These are phyloP conservation scores for Megastigmus dorsalis DNA, from an alignment of 2,888 invertebrate genomes.

Conservation along the genomic window DNA sequence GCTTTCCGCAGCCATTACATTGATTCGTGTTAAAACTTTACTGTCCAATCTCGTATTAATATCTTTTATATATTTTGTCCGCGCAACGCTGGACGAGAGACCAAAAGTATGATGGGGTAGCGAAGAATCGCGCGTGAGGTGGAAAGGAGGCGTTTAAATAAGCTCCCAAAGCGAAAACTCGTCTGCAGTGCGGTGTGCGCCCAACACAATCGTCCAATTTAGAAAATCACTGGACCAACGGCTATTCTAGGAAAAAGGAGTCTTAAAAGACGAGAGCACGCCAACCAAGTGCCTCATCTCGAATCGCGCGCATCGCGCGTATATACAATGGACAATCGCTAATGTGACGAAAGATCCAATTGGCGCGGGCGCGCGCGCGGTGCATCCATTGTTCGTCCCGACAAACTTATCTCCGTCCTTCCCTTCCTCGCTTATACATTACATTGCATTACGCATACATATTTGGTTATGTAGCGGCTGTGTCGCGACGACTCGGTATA, in stretches of 20 bases:
- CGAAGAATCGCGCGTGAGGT: too few relatives aligned
- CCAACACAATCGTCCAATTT: conserved; percentile 47
- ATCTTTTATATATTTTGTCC: too few relatives aligned
- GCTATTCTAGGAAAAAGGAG: conserved; percentile 35
- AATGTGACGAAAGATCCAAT: conserved; percentile 48
- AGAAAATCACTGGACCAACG: conserved; percentile 36
- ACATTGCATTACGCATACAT: too few relatives aligned
- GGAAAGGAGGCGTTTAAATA: background rate
- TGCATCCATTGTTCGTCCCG: conserved; percentile 44
- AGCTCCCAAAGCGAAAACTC: conserved; percentile 16
- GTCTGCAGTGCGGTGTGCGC: background rate
- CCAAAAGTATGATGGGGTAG: too few relatives aligned
- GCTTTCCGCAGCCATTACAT: too few relatives aligned
- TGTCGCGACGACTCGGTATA: too few relatives aligned
- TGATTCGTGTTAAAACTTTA: background rate
- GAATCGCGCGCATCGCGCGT: background rate
- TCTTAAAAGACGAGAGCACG: background rate
- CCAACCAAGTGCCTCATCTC: conserved; percentile 1
- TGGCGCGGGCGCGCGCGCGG: too few relatives aligned
- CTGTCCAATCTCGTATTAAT: too few relatives aligned
- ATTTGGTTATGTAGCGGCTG: too few relatives aligned
- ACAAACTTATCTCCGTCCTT: conserved; percentile 55
- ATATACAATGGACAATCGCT: conserved; percentile 43
- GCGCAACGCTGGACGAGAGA: too few relatives aligned
- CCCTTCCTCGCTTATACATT: too few relatives aligned